Conservation (phyloP, 2,113 vertebrate genomes). For the Grus americana region DNA sequence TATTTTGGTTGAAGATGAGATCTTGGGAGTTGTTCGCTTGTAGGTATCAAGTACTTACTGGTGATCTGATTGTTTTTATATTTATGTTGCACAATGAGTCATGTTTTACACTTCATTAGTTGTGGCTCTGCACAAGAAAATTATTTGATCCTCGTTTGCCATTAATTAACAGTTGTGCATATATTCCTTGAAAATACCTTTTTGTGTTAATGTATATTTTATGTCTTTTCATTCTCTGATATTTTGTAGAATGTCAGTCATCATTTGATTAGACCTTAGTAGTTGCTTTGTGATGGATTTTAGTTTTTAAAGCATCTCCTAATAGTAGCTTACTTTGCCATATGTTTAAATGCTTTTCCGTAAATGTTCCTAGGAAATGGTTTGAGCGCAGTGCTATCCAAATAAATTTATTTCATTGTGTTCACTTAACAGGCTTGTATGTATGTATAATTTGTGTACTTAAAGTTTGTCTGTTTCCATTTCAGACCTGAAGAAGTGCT, state of each 20-base stretch:
- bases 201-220: conserved; percentile 9
- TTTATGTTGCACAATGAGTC: neutral
- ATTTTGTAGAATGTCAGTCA: neutral
- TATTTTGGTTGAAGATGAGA: neutral
- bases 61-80: neutral
- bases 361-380: neutral
- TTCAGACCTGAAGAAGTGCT: neutral
- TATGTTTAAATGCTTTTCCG: neutral
- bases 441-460: rapidly evolving
- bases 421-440: neutral
- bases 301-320: neutral
- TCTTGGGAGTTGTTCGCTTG: neutral
- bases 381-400: neutral
- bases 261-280: neutral
- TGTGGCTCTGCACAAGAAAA: neutral
- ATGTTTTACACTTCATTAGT: neutral
- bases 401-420: neutral
- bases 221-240: neutral
- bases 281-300: neutral
- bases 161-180: neutral
- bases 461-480: neutral
- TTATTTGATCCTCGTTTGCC: neutral
- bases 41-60: neutral
- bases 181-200: neutral
- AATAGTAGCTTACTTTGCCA: neutral